Conservation (phyloP, 2,888 invertebrate species). For the Platycheirus rosarum region DNA sequence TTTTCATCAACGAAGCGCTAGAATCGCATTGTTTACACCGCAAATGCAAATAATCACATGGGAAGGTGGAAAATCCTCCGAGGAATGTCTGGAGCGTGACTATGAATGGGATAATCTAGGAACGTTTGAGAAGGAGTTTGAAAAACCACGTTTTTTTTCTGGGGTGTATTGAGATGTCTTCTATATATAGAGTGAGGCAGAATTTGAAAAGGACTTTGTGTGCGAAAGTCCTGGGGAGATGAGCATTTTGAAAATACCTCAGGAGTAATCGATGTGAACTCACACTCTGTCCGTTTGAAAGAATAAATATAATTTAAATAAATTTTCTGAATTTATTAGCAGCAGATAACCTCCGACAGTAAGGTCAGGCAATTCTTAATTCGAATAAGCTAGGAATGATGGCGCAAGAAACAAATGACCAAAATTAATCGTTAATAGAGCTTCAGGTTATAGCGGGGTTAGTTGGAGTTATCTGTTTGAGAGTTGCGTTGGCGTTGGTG, state of each 20-base stretch:
- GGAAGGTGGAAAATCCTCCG: conserved; percentile 14
- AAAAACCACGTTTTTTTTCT: conserved; percentile 4
- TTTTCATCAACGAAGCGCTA: conserved; percentile 45
- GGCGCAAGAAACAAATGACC: conserved; percentile 1
- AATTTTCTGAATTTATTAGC: not conserved
- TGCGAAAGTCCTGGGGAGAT: conserved; percentile 11
- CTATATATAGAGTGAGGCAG: conserved; percentile 2
- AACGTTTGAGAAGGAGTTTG: not conserved
- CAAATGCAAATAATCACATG: conserved; percentile 35
- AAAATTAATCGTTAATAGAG: not conserved
- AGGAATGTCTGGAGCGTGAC: conserved; percentile 21
- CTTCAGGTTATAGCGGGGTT: not conserved
- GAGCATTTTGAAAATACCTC: conserved; percentile 2
- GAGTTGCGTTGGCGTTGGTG: too few relatives aligned
- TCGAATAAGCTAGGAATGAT: not conserved
- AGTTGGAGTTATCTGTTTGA: too few relatives aligned
- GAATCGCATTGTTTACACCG: conserved; percentile 58
- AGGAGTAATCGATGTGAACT: conserved; percentile 7
- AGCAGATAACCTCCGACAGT: not conserved
- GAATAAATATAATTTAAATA: not conserved
- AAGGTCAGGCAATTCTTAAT: not conserved
- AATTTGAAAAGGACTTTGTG: not conserved
- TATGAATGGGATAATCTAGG: conserved; percentile 17
- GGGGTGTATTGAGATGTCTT: conserved; percentile 5
- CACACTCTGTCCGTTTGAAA: not conserved